Evolutionary conservation across 2,888 invertebrate genomes (phyloP).

Genomic region (Eucera pruinosa): DNA sequence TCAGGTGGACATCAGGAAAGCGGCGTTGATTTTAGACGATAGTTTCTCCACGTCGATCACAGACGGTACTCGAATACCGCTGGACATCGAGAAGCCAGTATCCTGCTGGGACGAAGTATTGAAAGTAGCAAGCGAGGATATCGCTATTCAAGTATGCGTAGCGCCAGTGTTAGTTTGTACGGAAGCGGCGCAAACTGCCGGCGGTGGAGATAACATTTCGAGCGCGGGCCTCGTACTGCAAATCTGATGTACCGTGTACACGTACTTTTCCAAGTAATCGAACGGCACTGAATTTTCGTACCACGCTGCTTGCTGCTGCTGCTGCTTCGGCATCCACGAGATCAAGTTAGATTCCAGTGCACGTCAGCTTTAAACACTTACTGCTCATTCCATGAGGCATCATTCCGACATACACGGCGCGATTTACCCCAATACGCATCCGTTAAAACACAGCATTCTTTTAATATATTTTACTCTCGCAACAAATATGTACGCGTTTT

Average conservation of each 20-base stretch:
- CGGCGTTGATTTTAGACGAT: constrained; percentile 90
- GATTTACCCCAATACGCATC: neutral
- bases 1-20: constrained; percentile 86
- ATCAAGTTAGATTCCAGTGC: constrained; percentile 18
- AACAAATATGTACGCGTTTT: too few species aligned
- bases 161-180: constrained; percentile 94
- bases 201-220: constrained; percentile 95
- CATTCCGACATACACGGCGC: constrained; percentile 33
- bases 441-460: neutral
- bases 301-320: neutral
- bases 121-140: constrained; percentile 80
- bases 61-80: constrained; percentile 86
- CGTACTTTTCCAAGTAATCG: too few species aligned
- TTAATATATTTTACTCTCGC: constrained; percentile 24
- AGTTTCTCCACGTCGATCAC: constrained; percentile 91
- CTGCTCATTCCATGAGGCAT: constrained; percentile 43
- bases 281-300: constrained; percentile 8
- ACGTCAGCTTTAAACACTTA: constrained; percentile 8
- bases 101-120: constrained; percentile 92
- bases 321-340: neutral
- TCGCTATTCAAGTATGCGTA: constrained; percentile 89
- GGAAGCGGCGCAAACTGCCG: constrained; percentile 92
- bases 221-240: constrained; percentile 93
- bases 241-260: constrained; percentile 82
- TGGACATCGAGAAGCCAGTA: constrained; percentile 90